These are phyloP conservation scores for Cettia cetti DNA, from an alignment of 2,113 vertebrate species.

Conservation along the genomic window DNA sequence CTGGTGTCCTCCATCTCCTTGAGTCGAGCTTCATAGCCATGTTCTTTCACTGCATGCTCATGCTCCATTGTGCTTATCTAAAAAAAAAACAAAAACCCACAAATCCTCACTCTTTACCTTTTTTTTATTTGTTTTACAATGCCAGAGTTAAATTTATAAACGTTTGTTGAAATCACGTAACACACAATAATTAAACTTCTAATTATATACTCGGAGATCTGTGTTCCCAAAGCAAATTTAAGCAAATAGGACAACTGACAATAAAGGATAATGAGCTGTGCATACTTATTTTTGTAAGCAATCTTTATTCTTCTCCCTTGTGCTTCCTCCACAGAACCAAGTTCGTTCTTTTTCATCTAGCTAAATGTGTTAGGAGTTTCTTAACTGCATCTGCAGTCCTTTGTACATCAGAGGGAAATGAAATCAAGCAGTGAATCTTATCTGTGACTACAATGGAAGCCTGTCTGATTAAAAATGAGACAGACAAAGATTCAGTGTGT, in stretches of 20 bases:
- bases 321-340: background rate
- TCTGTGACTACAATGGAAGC: background rate
- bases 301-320: background rate
- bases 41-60: slow-evolving; percentile 84
- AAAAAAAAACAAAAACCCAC: background rate
- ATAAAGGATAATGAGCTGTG: slow-evolving; percentile 32
- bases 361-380: background rate
- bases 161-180: background rate
- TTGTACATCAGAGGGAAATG: background rate
- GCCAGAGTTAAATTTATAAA: background rate
- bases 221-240: slow-evolving; percentile 16
- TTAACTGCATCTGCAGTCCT: background rate
- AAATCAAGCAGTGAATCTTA: background rate
- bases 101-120: background rate
- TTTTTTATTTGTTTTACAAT: background rate
- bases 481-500: background rate
- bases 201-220: background rate
- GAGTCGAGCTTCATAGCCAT: slow-evolving; percentile 78
- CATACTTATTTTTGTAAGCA: slow-evolving; percentile 8
- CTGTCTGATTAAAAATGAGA: background rate
- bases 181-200: background rate
- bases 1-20: slow-evolving; percentile 87
- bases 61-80: slow-evolving; percentile 89
- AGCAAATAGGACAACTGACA: slow-evolving; percentile 2
- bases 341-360: background rate